Base-by-base conservation (phyloP, 2,888 invertebrate genomes). In the Tryphoninae sp. region DNA sequence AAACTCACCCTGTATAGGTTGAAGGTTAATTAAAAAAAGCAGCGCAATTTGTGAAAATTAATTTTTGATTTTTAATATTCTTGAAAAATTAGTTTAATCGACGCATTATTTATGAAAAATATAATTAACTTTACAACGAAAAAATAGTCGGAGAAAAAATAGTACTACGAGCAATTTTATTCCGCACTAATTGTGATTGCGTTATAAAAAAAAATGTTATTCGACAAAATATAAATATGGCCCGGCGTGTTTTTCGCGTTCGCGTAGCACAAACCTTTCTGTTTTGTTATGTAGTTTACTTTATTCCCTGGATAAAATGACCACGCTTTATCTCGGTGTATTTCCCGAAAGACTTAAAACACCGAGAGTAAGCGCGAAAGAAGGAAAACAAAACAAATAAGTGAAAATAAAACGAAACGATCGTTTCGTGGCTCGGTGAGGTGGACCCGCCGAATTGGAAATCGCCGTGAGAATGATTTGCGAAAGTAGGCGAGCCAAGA, bases 401-500 rank as follows among this genome's bases (percentile, higher is more conserved):
- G 9, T 58, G 19, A 33, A 33, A 33, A 33, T 33, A 33, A 26
- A 62, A 71, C 8, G 33, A 49, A 64, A 67, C 26, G 23, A 67
- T 51, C 83, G 75, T 82, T 65, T 53, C 45, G 40, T 19, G 40
- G 77, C 62, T 40, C 69, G 72, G 51, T n/a, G 13, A 11, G 62
- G 40, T n/a, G 40, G 11, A n/a, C 16, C 23, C 62, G 42, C 83
- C 83, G 85, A 84, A 86, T 87, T 83, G 84, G 81, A 86, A 86
- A 87, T 77, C 84, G 84, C 76, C 81, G 79, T 69, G 83, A 83
- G 83, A 51, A 77, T 49, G 65, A 67, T 16, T 45, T 26, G 53
- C 16, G 45, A 22, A 58, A 26, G 40, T 16, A 45, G 53, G 26
- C 40, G 49, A 59, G 42, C 11, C 51, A 6, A 51, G n/a, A 51